These are phyloP conservation scores for Clostera curtula DNA, from an alignment of 2,888 invertebrate genomes.

Conservation along the genomic window DNA sequence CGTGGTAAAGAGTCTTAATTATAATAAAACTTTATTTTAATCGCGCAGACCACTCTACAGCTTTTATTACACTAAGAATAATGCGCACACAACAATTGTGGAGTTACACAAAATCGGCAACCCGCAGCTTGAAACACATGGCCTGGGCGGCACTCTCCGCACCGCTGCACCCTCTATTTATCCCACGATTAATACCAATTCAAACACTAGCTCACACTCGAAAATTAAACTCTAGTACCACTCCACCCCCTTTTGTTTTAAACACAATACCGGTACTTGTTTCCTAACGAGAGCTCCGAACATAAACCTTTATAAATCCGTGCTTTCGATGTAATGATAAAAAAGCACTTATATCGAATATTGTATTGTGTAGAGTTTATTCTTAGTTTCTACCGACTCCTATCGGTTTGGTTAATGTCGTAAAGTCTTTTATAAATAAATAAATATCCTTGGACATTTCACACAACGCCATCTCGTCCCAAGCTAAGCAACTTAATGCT, in stretches of 20 bases:
- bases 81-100: conserved; percentile 20
- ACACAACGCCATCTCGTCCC: too few species aligned
- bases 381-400: too few species aligned
- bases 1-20: conserved; percentile 15
- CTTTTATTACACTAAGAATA: conserved; percentile 24
- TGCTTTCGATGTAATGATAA: too few species aligned
- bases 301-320: conserved; percentile 11
- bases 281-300: conserved; percentile 37
- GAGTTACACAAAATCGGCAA: conserved; percentile 20
- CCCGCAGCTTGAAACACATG: conserved; percentile 36
- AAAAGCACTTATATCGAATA: too few species aligned
- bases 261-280: conserved; percentile 53
- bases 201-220: conserved; percentile 71
- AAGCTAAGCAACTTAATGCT: too few species aligned
- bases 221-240: conserved; percentile 70
- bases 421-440: too few species aligned
- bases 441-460: too few species aligned
- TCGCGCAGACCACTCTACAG: conserved; percentile 23
- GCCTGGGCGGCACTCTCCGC: conserved; percentile 48
- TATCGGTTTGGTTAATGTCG: too few species aligned
- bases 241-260: conserved; percentile 63
- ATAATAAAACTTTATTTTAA: conserved; percentile 19
- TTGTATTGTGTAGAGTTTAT: too few species aligned
- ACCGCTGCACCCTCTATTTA: conserved; percentile 66
- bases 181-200: conserved; percentile 73